Evolutionary conservation across 2,113 vertebrate species (phyloP), one percentile per base, ranked within the genome.

Genomic region (Eupsittula cactorum): DNA sequence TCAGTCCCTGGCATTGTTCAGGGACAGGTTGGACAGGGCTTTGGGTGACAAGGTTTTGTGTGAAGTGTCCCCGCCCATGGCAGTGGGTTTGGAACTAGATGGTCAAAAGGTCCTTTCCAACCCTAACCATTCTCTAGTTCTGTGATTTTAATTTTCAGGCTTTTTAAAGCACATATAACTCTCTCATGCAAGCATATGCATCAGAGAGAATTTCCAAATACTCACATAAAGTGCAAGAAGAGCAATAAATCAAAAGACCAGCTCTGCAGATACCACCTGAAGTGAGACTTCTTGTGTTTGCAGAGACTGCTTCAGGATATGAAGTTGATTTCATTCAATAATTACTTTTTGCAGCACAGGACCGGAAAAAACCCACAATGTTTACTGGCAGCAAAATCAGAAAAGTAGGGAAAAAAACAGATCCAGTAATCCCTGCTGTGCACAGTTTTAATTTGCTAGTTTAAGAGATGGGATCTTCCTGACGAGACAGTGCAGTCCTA

Each of bases 281-380:
- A 88, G 37, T 18, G 24, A 41, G 50, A 63, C 50, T 74, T 46
- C 49, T 63, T 90, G 11, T 75, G 44, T 76, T 77, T 75, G 20
- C 52, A 90, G 60, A 35, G 27, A n/a, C 41, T 55, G 68, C 68
- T 90, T 41, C 39, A 80, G 69, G 46, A 52, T 64, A 86, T 47
- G 47, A 94, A 71, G 62, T 35, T 81, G 82, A 94, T 94, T 85
- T 95, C 9, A 57, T 67, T 50, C 42, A 67, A 89, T 82, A 94
- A 82, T 33, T 25, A 41, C 28, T 11, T 18, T 69, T 88, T 63
- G 37, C 64, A 52, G 33, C 27, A 60, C 35, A 86, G 15, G 28
- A 41, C 16, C 39, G 2, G 19, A 82, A 86, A 92, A 92, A 53
- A 23, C 9, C 44, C 44, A 19, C 13, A 80, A 67, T 35, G 3